These are phyloP conservation scores for Zosterops pallidus DNA, from an alignment of 2,113 vertebrate species.

Conservation along the genomic window DNA sequence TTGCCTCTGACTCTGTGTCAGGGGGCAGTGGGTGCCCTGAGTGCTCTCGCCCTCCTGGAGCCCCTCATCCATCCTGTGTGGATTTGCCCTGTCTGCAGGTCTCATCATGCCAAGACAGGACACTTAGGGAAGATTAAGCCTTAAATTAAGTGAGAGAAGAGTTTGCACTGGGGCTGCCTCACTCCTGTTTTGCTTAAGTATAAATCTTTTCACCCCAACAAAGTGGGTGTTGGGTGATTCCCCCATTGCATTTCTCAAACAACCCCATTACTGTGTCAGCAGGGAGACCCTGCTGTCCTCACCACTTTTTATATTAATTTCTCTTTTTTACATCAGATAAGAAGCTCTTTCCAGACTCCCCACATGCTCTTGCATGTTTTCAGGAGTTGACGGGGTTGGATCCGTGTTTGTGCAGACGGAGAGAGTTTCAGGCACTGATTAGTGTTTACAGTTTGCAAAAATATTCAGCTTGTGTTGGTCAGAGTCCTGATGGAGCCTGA, in stretches of 20 bases:
- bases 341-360: not conserved
- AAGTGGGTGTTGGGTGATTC: accelerated
- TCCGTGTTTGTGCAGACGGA: not conserved
- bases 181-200: accelerated
- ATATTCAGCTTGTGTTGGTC: not conserved
- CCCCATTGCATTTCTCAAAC: not conserved
- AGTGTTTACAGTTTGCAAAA: not conserved
- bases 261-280: accelerated
- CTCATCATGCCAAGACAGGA: not conserved
- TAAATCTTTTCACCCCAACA: not conserved
- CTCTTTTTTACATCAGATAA: not conserved
- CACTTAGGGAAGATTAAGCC: not conserved
- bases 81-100: not conserved
- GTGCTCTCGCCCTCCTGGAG: not conserved
- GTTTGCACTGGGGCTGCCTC: not conserved
- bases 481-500: not conserved
- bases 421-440: not conserved
- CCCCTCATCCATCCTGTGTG: not conserved
- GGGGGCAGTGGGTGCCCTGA: not conserved
- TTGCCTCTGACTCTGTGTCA: accelerated
- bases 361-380: not conserved
- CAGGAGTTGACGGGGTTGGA: not conserved
- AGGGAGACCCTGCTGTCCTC: not conserved
- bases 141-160: not conserved
- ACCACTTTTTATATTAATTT: not conserved